Evolutionary conservation across 30 jellyfish, hydroid and myxozoan genomes (phyloP), one percentile per base, ranked within the genome.

Genomic region (Pelagia noctiluca): DNA sequence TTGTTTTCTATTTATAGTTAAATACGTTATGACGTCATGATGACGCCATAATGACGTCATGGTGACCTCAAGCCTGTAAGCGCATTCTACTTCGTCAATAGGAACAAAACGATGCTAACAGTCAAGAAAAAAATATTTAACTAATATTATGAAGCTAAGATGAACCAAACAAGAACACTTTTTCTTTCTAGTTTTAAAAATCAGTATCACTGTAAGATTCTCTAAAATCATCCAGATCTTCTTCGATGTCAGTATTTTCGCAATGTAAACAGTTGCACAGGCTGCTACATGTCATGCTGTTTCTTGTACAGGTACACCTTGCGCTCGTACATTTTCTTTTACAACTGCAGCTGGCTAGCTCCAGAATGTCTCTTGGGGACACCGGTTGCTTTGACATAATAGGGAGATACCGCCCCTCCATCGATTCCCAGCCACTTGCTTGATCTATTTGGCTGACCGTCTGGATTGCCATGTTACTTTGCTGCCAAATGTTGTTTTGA

Each of bases 211-310:
- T 57, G 71, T 57, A 28, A 57, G 71, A 57, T 28, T 57, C 26
- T 18, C 71, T 57, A 33, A 57, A 28, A 57, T 57, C 71, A 57
- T 18, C 25, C 32, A 57, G 71, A 57, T 57, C 71, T 57, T 57
- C 71, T 57, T 57, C 71, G 25, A 28, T 28, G 25, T 57, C 71
- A 57, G 26, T 57, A 33, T 57, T 57, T 57, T 57, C 71, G 25
- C 26, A 57, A 57, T 57, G 71, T 57, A 57, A 57, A 57, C 71
- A 57, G 71, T 57, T 57, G 71, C 25, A 57, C 71, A 57, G 71
- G 71, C 25, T 57, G 25, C 71, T 57, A 19, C 61, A 47, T 47
- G 61, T 47, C 61, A 47, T 47, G 19, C 16, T 19, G 61, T 47
- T 54, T 54, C 24, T 54, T 21, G 4, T 54, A 54, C 71, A 54